Evolutionary conservation across 2,113 vertebrate species (phyloP).

Genomic region (Melanocharis versteri): DNA sequence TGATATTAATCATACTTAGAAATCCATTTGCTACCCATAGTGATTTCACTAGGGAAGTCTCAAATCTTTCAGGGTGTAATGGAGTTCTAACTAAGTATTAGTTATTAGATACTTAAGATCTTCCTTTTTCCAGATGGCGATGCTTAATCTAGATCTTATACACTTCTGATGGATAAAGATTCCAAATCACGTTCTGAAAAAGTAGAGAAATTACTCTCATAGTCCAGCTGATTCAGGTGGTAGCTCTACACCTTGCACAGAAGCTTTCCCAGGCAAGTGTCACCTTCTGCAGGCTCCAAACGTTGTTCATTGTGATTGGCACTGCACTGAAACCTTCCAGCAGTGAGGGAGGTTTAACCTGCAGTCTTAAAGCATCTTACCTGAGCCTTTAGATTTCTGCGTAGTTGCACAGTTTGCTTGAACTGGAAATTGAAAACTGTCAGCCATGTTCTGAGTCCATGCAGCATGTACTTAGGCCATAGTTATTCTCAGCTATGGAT

Average conservation of each 20-base stretch:
- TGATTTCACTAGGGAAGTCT: constrained; percentile 1
- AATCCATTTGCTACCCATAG: constrained; percentile 11
- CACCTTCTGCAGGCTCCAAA: neutral
- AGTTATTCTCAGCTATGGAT: neutral
- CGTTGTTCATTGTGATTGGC: neutral
- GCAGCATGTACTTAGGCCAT: neutral
- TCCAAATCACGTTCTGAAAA: neutral
- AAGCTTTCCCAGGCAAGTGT: neutral
- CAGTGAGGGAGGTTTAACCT: neutral
- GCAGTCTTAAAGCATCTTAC: neutral
- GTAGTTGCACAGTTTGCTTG: neutral
- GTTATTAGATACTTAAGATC: constrained; percentile 31
- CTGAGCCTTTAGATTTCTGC: neutral
- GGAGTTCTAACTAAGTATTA: neutral
- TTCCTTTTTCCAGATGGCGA: neutral
- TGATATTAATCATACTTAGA: constrained; percentile 42
- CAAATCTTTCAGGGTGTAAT: constrained; percentile 11
- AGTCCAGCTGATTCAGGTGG: neutral
- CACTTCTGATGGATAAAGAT: neutral
- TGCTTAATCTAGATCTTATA: neutral
- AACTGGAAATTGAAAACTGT: neutral
- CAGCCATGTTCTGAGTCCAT: neutral
- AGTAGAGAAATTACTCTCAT: neutral
- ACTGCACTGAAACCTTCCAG: neutral
- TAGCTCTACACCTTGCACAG: neutral